Conservation (phyloP, 2,113 vertebrate species). For the Leptocoma aspasia region DNA sequence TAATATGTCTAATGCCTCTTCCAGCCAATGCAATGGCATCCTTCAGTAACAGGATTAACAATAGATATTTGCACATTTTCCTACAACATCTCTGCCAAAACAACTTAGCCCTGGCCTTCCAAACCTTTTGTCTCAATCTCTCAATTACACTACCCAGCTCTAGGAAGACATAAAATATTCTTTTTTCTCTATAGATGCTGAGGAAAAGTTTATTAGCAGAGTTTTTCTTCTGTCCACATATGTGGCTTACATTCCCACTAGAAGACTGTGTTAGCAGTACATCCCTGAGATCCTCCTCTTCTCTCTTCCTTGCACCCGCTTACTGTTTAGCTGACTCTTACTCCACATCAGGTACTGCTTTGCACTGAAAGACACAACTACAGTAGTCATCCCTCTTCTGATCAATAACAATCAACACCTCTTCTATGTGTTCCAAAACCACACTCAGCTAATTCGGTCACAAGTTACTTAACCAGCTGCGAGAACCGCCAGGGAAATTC, state of each 20-base stretch:
- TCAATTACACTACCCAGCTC: neutral
- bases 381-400: neutral
- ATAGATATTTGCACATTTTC: neutral
- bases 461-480: neutral
- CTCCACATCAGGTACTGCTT: neutral
- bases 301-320: neutral
- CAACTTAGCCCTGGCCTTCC: neutral
- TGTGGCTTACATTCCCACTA: neutral
- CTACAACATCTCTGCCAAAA: neutral
- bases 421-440: neutral
- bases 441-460: neutral
- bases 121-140: neutral
- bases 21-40: neutral
- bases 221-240: neutral
- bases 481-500: neutral
- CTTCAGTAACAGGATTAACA: neutral
- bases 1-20: neutral
- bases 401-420: neutral
- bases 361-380: neutral
- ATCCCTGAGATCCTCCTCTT: neutral
- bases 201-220: neutral
- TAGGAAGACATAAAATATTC: neutral
- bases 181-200: neutral
- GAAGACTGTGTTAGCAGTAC: neutral
- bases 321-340: neutral